Conservation (phyloP, 2,797 vertebrate species). For the Gallirallus australis region DNA sequence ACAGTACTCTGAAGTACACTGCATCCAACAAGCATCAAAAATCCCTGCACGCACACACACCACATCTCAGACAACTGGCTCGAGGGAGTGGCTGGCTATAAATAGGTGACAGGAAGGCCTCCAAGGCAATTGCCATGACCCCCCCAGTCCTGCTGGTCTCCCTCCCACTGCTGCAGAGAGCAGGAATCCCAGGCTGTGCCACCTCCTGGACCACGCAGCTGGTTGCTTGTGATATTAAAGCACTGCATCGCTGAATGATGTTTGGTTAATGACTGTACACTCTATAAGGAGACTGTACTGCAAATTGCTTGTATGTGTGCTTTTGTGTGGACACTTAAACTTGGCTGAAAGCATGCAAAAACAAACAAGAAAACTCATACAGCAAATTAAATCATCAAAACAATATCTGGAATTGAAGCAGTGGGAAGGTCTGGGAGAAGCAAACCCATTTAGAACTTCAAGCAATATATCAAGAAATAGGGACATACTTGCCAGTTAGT, state of each 20-base stretch:
- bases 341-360: background rate
- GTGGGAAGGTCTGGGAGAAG: background rate
- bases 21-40: background rate
- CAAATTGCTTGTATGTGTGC: rapidly evolving
- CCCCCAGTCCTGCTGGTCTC: background rate
- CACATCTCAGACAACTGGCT: background rate
- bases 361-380: background rate
- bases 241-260: rapidly evolving
- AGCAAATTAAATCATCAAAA: background rate
- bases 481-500: background rate
- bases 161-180: background rate
- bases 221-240: background rate
- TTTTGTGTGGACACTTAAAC: background rate
- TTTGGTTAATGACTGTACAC: background rate
- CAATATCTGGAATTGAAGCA: background rate
- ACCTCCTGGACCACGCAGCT: background rate
- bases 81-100: background rate
- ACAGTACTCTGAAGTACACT: background rate
- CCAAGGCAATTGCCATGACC: background rate
- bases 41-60: background rate
- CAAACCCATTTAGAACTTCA: background rate
- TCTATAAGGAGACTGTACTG: background rate
- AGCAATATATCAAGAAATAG: background rate
- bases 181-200: background rate
- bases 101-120: background rate